phyloP scores from a whole-genome alignment of 1,140 invertebrate genomes.

The Drosophila melanica region DNA sequence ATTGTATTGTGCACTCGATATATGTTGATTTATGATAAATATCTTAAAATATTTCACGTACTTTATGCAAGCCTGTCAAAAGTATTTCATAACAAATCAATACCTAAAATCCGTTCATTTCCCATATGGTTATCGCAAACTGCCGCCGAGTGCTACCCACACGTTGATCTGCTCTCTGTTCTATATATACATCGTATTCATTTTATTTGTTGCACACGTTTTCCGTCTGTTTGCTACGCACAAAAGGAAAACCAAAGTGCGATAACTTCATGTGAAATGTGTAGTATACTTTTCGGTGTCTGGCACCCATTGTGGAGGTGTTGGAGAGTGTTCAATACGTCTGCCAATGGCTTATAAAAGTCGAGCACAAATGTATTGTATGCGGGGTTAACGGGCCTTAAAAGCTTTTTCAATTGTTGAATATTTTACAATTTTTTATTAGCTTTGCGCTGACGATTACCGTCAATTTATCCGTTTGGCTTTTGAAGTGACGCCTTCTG shows the following conservation, averaged over 20 bases:
- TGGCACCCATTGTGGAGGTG: conserved; percentile 26
- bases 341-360: neutral
- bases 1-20: neutral
- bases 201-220: conserved; percentile 38
- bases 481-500: conserved; percentile 12
- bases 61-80: conserved; percentile 6
- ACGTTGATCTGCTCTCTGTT: neutral
- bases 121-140: neutral
- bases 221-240: conserved; percentile 4
- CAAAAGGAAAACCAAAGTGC: conserved; percentile 13
- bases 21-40: conserved; percentile 28
- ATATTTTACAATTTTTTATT: conserved; percentile 78
- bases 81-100: conserved; percentile 15
- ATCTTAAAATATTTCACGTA: conserved; percentile 7
- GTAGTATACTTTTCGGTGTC: conserved; percentile 30
- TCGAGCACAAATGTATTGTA: neutral
- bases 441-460: conserved; percentile 71
- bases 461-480: conserved; percentile 31
- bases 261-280: conserved; percentile 26
- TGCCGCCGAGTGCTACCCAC: neutral
- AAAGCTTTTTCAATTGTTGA: conserved; percentile 78
- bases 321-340: conserved; percentile 17
- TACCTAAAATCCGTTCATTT: conserved; percentile 12
- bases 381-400: conserved; percentile 33
- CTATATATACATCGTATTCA: neutral